Conservation (phyloP, 2,888 invertebrate genomes). For the Hydropsyche betteni region DNA sequence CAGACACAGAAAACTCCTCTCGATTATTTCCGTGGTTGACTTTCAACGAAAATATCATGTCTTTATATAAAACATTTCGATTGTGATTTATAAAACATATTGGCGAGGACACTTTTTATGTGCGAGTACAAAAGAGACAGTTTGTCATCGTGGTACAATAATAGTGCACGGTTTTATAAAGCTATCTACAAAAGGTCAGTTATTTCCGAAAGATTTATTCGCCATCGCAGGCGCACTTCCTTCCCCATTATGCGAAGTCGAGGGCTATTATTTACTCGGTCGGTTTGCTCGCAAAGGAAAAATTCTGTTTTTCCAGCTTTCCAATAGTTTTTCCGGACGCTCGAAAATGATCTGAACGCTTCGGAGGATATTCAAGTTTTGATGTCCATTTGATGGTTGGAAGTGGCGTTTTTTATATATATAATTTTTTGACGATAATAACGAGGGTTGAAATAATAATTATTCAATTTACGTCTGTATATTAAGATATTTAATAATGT, state of each 20-base stretch:
- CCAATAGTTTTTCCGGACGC: constrained; percentile 7
- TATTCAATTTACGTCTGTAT: no score
- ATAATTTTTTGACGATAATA: no score
- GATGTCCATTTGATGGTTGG: not conserved
- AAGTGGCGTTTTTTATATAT: not conserved
- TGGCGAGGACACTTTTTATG: not conserved
- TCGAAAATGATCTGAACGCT: constrained; percentile 23
- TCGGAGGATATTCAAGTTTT: no score
- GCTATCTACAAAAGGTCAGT: not conserved
- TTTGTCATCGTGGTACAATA: not conserved
- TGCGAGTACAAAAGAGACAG: not conserved
- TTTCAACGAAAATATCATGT: no score
- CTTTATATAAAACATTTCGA: no score
- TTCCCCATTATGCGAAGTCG: constrained; percentile 43
- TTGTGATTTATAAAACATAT: no score
- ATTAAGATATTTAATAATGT: no score
- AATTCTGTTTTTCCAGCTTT: constrained; percentile 39
- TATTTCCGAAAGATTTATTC: constrained; percentile 47
- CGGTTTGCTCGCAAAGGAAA: constrained; percentile 42
- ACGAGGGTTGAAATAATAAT: no score
- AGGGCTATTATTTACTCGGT: constrained; percentile 43
- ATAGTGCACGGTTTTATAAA: no score
- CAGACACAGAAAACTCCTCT: not conserved
- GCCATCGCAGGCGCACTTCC: constrained; percentile 41
- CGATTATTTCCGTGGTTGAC: not conserved